These are phyloP conservation scores for Andrena dorsata DNA, from an alignment of 2,888 invertebrate genomes.

Conservation along the genomic window DNA sequence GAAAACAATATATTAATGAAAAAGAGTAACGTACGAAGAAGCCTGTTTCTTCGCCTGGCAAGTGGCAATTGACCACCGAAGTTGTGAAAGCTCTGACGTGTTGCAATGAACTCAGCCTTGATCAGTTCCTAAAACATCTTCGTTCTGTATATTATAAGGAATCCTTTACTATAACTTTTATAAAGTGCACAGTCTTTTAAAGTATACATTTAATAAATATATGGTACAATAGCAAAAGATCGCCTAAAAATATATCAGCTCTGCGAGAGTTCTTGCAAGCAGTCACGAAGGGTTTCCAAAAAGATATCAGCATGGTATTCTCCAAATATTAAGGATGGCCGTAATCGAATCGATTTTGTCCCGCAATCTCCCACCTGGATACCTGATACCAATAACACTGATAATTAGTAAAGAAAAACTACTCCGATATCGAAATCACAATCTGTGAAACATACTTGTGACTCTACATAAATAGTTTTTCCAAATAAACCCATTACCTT, in stretches of 20 bases:
- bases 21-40: too few species aligned
- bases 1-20: too few species aligned
- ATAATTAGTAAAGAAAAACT: too few species aligned
- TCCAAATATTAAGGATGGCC: conserved; percentile 52
- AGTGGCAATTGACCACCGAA: too few species aligned
- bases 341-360: conserved; percentile 45
- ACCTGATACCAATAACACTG: conserved; percentile 26
- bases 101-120: too few species aligned
- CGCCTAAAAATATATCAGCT: conserved; percentile 33
- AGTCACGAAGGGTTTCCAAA: conserved; percentile 43
- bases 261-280: conserved; percentile 35
- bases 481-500: conserved; percentile 30
- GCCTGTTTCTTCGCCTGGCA: too few species aligned
- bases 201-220: conserved; percentile 36
- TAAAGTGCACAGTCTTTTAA: conserved; percentile 4
- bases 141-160: too few species aligned
- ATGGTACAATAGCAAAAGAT: conserved; percentile 18
- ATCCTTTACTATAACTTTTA: background rate
- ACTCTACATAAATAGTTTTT: background rate
- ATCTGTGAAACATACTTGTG: background rate
- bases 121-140: too few species aligned
- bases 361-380: conserved; percentile 52
- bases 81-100: too few species aligned
- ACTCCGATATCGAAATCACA: too few species aligned
- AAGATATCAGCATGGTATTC: conserved; percentile 60